Conservation (phyloP, 1,140 invertebrate species). For the Phymastichus coffea region DNA sequence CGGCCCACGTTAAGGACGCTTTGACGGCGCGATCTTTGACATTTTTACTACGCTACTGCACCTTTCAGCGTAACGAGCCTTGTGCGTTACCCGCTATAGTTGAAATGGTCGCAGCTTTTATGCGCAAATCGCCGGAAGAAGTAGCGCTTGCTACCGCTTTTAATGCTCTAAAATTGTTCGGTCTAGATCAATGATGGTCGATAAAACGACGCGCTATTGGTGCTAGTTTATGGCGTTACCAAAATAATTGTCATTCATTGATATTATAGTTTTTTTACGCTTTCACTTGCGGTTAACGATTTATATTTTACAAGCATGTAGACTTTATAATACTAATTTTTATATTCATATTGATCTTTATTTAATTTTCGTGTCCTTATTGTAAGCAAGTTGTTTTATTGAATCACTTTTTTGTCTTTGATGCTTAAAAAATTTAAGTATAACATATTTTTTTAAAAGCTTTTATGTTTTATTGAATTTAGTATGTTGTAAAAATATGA, state of each 20-base stretch:
- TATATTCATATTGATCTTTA: slow-evolving; percentile 15
- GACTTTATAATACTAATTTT: slow-evolving; percentile 18
- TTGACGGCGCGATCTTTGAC: slow-evolving; percentile 80
- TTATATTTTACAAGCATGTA: slow-evolving; percentile 5
- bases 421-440: neutral
- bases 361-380: neutral
- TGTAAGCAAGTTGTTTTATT: neutral
- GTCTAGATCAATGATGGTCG: slow-evolving; percentile 69
- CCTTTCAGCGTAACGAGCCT: slow-evolving; percentile 94
- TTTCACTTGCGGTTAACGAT: slow-evolving; percentile 18
- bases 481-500: no score
- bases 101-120: slow-evolving; percentile 90
- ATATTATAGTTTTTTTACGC: neutral
- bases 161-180: slow-evolving; percentile 91
- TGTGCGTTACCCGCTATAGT: slow-evolving; percentile 90
- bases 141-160: slow-evolving; percentile 90
- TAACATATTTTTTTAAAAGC: neutral
- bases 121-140: slow-evolving; percentile 82
- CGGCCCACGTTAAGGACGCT: slow-evolving; percentile 79
- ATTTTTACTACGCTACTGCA: slow-evolving; percentile 78
- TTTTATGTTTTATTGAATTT: neutral
- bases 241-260: slow-evolving; percentile 1
- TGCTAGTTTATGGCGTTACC: slow-evolving; percentile 18
- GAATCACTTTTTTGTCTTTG: neutral
- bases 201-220: slow-evolving; percentile 29